Evolutionary conservation across 2,888 invertebrate genomes (phyloP).

Genomic region (Lacanobia wlatinum): DNA sequence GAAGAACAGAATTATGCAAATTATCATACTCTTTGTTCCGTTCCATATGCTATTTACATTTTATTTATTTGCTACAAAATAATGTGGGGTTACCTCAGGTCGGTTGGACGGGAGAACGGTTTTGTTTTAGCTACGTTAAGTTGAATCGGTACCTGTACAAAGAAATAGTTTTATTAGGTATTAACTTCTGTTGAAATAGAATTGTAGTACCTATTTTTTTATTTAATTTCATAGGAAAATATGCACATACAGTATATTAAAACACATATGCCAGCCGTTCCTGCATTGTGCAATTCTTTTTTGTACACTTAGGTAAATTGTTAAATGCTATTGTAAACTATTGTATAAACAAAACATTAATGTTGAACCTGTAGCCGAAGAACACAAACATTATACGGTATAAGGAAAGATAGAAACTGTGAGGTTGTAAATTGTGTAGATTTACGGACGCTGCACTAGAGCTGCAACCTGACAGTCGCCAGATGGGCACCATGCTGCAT

Average conservation of each 20-base stretch:
- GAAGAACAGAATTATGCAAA: slow-evolving; percentile 89
- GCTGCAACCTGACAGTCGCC: slow-evolving; percentile 70
- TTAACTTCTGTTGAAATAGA: not conserved
- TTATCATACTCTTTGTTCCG: slow-evolving; percentile 88
- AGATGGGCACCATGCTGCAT: slow-evolving; percentile 72
- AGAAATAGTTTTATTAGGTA: slow-evolving; percentile 13
- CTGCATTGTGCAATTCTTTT: not conserved
- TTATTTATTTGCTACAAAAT: slow-evolving; percentile 86
- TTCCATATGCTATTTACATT: slow-evolving; percentile 85
- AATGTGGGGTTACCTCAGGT: slow-evolving; percentile 76
- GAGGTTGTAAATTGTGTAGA: slow-evolving; percentile 74
- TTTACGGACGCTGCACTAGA: slow-evolving; percentile 76
- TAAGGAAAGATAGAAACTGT: slow-evolving; percentile 43
- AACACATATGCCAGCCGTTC: not conserved
- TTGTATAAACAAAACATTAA: slow-evolving; percentile 24
- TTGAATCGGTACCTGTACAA: slow-evolving; percentile 60
- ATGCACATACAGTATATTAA: too few relatives aligned
- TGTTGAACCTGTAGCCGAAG: not conserved
- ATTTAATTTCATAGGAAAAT: not conserved
- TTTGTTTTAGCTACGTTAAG: slow-evolving; percentile 76
- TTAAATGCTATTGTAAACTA: not conserved
- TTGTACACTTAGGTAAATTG: not conserved
- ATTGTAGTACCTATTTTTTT: not conserved
- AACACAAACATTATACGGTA: slow-evolving; percentile 24
- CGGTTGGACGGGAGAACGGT: slow-evolving; percentile 70